phyloP scores from a whole-genome alignment of 2,113 vertebrate genomes.

The Pollachius pollachius region DNA sequence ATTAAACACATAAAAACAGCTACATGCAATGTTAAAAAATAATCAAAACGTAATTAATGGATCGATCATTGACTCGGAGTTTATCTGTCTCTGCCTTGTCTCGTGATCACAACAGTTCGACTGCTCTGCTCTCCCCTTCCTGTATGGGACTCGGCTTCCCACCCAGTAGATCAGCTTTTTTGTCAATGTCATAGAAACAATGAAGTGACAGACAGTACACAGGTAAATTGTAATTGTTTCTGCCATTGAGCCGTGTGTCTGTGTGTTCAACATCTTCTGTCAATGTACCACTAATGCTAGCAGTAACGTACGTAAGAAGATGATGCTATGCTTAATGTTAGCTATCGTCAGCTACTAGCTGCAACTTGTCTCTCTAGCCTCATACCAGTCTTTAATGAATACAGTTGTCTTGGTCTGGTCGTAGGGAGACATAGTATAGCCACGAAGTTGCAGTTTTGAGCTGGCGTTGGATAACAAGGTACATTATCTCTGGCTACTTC shows the following conservation, averaged over 20 bases:
- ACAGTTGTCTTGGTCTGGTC: not conserved
- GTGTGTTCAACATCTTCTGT: not conserved
- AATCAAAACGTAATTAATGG: not conserved
- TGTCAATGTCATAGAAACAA: slow-evolving; percentile 3
- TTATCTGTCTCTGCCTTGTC: slow-evolving; percentile 15
- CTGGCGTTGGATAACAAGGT: too few relatives aligned
- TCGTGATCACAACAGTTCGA: slow-evolving; percentile 20
- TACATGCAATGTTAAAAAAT: too few relatives aligned
- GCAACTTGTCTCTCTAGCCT: not conserved
- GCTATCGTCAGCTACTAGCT: slow-evolving; percentile 31
- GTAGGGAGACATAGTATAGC: not conserved
- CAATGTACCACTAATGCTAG: slow-evolving; percentile 2
- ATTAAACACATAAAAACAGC: too few relatives aligned
- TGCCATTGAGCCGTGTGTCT: not conserved
- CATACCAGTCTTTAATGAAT: too few relatives aligned
- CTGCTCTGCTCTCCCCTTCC: slow-evolving; percentile 19
- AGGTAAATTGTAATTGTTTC: slow-evolving; percentile 33
- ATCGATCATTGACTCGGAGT: slow-evolving; percentile 26
- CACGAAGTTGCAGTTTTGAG: not conserved
- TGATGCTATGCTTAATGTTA: too few relatives aligned
- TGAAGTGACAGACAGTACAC: slow-evolving; percentile 31
- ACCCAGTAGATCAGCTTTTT: not conserved
- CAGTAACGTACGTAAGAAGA: slow-evolving; percentile 11
- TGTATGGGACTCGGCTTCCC: slow-evolving; percentile 29
- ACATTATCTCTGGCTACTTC: too few relatives aligned